Percentiles rank a stretch among this genome's conserved stretches.
phyloP scores from a whole-genome alignment of 1,140 invertebrate genomes.

The Leucophenga varia region DNA sequence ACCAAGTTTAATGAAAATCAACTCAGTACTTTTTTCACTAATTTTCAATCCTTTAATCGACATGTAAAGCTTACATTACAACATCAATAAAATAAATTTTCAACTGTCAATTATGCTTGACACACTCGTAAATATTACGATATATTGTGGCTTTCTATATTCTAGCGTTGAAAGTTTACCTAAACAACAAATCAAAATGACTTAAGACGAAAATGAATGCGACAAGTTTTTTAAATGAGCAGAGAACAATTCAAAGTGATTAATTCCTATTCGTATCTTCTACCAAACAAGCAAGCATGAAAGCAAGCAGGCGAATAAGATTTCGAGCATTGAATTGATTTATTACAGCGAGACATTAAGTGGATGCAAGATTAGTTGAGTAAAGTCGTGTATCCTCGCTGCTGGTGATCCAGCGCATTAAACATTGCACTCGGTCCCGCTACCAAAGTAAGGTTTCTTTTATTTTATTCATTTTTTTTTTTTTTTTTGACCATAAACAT shows the following conservation, averaged over 20 bases:
- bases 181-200: conserved; percentile 28
- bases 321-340: conserved; percentile 52
- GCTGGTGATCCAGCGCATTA: conserved; percentile 38
- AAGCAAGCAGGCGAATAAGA: conserved; percentile 40
- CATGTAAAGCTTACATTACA: no score
- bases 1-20: no score
- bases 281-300: conserved; percentile 36
- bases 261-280: conserved; percentile 41
- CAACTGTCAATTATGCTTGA: conserved; percentile 33
- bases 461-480: no score
- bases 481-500: no score
- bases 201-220: conserved; percentile 40
- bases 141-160: conserved; percentile 45
- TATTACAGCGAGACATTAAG: conserved; percentile 52
- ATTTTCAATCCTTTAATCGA: no score
- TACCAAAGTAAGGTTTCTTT: no score
- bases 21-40: no score
- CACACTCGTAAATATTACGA: conserved; percentile 43
- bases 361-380: conserved; percentile 55
- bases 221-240: conserved; percentile 53
- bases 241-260: conserved; percentile 53
- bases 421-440: background rate
- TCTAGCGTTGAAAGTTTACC: conserved; percentile 46
- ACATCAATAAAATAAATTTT: conserved; percentile 7
- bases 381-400: conserved; percentile 47